Conservation (phyloP, 2,797 vertebrate genomes). For the Molothrus ater region DNA sequence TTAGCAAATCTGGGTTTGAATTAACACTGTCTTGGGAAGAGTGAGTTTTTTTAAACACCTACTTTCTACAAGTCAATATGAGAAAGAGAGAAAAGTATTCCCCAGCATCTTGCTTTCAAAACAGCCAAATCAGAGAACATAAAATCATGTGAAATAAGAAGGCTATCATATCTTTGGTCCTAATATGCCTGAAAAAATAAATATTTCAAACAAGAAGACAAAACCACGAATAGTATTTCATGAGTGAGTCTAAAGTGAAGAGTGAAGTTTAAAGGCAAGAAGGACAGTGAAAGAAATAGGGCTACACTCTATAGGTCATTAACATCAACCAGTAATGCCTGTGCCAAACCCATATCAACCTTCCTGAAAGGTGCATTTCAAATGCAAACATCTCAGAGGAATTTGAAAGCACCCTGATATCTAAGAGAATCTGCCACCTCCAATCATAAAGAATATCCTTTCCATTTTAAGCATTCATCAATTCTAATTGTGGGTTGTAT, state of each 20-base stretch:
- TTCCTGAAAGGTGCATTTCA: neutral
- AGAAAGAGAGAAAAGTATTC: neutral
- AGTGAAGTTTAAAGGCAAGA: neutral
- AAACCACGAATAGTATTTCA: fast-evolving
- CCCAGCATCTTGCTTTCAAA: neutral
- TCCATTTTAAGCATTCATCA: neutral
- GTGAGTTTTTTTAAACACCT: neutral
- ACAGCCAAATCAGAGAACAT: neutral
- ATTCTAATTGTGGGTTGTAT: neutral
- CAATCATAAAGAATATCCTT: neutral
- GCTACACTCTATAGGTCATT: neutral
- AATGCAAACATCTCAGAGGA: neutral
- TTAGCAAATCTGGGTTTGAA: neutral
- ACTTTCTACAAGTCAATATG: neutral
- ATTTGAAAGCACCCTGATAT: neutral
- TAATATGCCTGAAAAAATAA: neutral
- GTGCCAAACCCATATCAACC: neutral
- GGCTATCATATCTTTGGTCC: neutral
- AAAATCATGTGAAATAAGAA: neutral
- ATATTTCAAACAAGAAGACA: neutral
- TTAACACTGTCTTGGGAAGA: neutral
- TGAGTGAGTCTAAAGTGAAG: neutral
- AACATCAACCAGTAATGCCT: neutral
- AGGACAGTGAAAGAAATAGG: neutral
- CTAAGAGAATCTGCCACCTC: neutral